Conservation (phyloP, 1,140 invertebrate species). For the Asbolus verrucosus region DNA sequence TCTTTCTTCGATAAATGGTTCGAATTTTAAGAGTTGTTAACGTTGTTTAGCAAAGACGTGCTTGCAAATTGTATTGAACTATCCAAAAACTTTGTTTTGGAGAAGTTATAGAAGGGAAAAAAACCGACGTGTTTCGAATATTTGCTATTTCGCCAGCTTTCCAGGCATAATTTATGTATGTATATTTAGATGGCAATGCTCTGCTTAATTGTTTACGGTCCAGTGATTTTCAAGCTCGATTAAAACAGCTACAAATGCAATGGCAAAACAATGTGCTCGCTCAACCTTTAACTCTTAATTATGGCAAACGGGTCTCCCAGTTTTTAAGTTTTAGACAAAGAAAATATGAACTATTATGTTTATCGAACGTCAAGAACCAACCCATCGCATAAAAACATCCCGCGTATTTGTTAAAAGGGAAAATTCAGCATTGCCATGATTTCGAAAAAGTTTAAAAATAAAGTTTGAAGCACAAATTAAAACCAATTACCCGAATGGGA, state of each 20-base stretch:
- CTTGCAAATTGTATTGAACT: constrained; percentile 24
- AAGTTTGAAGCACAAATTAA: too few relatives aligned
- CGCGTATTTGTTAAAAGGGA: too few relatives aligned
- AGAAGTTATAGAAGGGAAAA: background rate
- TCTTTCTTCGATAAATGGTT: too few relatives aligned
- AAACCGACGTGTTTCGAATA: constrained; percentile 21
- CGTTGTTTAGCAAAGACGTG: constrained; percentile 26
- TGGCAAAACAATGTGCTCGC: constrained; percentile 41
- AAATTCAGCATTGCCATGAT: too few relatives aligned
- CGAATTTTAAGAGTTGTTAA: constrained; percentile 34
- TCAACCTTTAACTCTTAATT: constrained; percentile 40
- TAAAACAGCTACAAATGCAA: constrained; percentile 41
- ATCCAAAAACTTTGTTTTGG: constrained; percentile 11
- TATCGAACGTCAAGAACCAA: too few relatives aligned
- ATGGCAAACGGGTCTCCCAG: too few relatives aligned
- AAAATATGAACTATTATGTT: too few relatives aligned
- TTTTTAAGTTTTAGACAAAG: too few relatives aligned
- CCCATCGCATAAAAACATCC: too few relatives aligned
- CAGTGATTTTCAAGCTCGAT: constrained; percentile 43
- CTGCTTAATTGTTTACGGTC: constrained; percentile 41
- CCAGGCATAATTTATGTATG: constrained; percentile 37
- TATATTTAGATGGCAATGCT: constrained; percentile 44
- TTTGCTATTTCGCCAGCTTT: constrained; percentile 25
- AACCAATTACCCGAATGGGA: too few relatives aligned
- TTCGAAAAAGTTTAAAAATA: too few relatives aligned